phyloP scores from a whole-genome alignment of 1,140 invertebrate genomes.

The Pseudomyrmex concolor region DNA sequence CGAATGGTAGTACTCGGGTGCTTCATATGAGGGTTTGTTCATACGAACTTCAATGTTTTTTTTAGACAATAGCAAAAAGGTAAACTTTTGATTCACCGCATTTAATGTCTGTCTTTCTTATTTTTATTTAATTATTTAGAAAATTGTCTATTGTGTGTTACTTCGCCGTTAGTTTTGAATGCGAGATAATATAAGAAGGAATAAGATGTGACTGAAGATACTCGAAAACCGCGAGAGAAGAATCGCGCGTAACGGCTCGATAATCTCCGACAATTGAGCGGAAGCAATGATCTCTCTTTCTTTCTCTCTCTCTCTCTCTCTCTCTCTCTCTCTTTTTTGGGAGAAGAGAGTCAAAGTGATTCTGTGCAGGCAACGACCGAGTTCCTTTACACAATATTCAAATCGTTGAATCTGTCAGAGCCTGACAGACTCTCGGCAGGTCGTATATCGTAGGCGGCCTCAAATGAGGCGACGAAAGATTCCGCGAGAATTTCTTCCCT shows the following conservation, averaged over 20 bases:
- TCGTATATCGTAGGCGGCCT: slow-evolving; percentile 62
- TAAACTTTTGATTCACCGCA: too few relatives aligned
- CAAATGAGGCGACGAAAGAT: slow-evolving; percentile 77
- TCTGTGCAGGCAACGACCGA: slow-evolving; percentile 51
- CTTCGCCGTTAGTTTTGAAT: background rate
- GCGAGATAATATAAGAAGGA: slow-evolving; percentile 1
- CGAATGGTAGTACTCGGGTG: background rate
- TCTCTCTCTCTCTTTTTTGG: too few relatives aligned
- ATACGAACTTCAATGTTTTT: background rate
- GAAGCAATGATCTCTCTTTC: slow-evolving; percentile 58
- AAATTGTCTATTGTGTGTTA: background rate
- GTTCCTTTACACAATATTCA: slow-evolving; percentile 67
- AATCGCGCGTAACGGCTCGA: slow-evolving; percentile 47
- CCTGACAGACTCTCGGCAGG: slow-evolving; percentile 54
- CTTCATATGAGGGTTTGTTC: background rate
- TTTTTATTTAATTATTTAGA: background rate
- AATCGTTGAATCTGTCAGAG: slow-evolving; percentile 58
- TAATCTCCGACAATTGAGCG: slow-evolving; percentile 61
- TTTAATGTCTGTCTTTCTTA: background rate
- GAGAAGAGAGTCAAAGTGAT: slow-evolving; percentile 32
- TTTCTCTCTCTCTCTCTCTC: too few relatives aligned
- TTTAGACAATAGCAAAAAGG: background rate
- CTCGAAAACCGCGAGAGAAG: slow-evolving; percentile 19
- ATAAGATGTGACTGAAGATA: slow-evolving; percentile 15
- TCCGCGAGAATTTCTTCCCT: slow-evolving; percentile 71